Conservation (phyloP, 2,888 invertebrate genomes). For the Thumatha senex region DNA sequence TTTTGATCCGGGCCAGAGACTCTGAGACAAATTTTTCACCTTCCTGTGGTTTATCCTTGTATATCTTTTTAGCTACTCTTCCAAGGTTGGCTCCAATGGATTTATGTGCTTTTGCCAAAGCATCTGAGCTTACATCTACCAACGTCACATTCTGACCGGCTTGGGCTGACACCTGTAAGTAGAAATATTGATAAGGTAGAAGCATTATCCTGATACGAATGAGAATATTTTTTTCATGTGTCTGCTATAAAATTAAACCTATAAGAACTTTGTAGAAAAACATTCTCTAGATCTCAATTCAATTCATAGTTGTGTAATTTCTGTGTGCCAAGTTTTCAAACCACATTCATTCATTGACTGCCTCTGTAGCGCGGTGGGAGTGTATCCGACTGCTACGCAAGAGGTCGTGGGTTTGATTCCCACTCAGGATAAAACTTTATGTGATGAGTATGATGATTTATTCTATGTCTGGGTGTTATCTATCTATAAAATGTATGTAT, state of each 20-base stretch:
- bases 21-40: conserved; percentile 87
- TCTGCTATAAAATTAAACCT: neutral
- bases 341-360: too few species aligned
- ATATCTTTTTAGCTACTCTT: conserved; percentile 91
- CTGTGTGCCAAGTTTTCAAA: too few species aligned
- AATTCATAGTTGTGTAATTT: too few species aligned
- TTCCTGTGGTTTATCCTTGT: conserved; percentile 86
- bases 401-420: too few species aligned
- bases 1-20: conserved; percentile 74
- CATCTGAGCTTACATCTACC: conserved; percentile 89
- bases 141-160: conserved; percentile 91
- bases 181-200: neutral
- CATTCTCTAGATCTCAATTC: too few species aligned
- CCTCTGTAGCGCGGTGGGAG: too few species aligned
- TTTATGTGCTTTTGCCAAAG: conserved; percentile 88
- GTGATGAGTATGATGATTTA: too few species aligned
- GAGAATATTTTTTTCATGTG: too few species aligned
- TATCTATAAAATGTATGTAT: too few species aligned
- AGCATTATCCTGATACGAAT: neutral
- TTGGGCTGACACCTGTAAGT: conserved; percentile 90
- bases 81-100: conserved; percentile 88
- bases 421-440: too few species aligned
- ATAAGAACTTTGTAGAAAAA: neutral
- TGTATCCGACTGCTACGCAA: too few species aligned
- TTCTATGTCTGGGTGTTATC: too few species aligned